Evolutionary conservation across 92 coral and sea anemone species (phyloP), one percentile per base, ranked within the genome.

Genomic region (Porites lobata): DNA sequence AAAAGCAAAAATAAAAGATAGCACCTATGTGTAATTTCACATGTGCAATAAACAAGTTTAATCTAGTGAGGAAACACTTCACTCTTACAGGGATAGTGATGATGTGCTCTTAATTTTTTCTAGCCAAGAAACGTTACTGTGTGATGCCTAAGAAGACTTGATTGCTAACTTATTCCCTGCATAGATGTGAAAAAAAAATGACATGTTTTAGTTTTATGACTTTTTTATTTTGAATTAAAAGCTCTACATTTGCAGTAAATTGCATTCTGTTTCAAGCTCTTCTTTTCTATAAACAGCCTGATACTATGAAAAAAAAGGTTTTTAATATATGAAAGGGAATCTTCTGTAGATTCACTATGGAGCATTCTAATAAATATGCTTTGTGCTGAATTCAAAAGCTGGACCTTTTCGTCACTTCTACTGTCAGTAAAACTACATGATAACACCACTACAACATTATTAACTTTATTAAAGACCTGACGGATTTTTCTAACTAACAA

Each of bases 1-100:
- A 38, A 38, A 38, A 38, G 47, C 47, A 38, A 38, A 38, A 91
- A 81, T 54, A 78, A 87, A 51, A 79, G 86, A 70, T 88, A 85
- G 85, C 63, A 1, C 26, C 64, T 32, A 38, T 38, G 47, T 38
- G 47, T 38, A 18, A 83, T 18, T 71, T 7, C 62, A 57, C 47
- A 50, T 22, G 24, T 9, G 13, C n/a, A 56, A 58, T 24, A 19
- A 22, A 20, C 7, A 73, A 7, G 10, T 26, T 11, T 50, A 6
- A 53, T 21, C 22, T 22, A 43, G 50, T 13, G n/a, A 14, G 10
- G 66, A 14, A 15, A 15, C 17, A 62, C n/a, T 62, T 15, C 74
- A 69, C 17, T n/a, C 77, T 15, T 21, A 17, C 52, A 47, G 47
- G 47, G 47, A 38, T 38, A 38, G 47, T 38, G 47, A 38, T 38